Evolutionary conservation across 2,797 vertebrate genomes (phyloP), one percentile per base, ranked within the genome.

Genomic region (Labroides dimidiatus): DNA sequence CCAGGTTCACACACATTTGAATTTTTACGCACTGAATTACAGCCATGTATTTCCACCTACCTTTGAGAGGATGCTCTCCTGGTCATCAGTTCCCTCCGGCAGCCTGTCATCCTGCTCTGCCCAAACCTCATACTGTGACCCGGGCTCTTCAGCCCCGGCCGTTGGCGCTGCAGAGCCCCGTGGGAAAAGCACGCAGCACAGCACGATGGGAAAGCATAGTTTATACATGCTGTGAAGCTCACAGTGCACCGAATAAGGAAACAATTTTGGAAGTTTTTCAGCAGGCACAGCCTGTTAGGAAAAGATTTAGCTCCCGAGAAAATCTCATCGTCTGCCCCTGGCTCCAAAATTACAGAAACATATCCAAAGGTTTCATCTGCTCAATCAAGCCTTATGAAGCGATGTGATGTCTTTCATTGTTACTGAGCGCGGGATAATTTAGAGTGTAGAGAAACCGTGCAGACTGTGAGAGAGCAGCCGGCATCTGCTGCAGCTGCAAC

Each of bases 31-130:
- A 83, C 19, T 30, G 21, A 62, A 72, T 66, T 1, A 47, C 49
- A 10, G 23, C 33, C 19, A 56, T 11, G 30, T 6, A 14, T 23
- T 19, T 8, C 24, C 10, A 41, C 83, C 55, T 93, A 99, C 97
- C 96, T 96, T 94, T 0, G 95, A 95, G 30, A 96, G 81, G 75
- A 96, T 92, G 88, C 91, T 95, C 68, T 95, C 94, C 55, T 94
- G 94, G 64, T 89, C 94, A 47, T 95, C 93, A 4, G 80, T 80
- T 77, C 95, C 95, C 51, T 95, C 93, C 55, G 92, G 93, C 77
- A 95, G 84, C 17, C 39, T 77, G 4, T 79, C 76, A 20, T 77
- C 79, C 1, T 88, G 86, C 44, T 89, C 87, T 3, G 63, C 71
- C 4, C 39, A 61, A 21, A 8, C 63, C 20, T 79, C 82, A 12